These are phyloP conservation scores for Heterotis niloticus DNA, from an alignment of 2,113 vertebrate species.

Conservation along the genomic window DNA sequence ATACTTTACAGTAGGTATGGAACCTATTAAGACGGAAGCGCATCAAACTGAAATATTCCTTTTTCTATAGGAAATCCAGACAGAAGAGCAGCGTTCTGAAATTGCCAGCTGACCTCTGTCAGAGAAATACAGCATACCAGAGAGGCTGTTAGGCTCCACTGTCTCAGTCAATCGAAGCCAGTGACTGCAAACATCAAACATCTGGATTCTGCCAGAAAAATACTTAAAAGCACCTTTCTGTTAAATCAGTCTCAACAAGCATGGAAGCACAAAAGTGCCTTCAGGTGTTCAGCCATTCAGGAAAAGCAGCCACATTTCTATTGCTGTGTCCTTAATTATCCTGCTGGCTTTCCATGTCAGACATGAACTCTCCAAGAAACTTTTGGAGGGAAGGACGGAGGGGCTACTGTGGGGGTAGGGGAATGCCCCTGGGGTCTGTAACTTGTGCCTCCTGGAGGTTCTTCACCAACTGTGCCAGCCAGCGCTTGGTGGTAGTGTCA, in stretches of 20 bases:
- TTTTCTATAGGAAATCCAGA: background rate
- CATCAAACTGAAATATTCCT: background rate
- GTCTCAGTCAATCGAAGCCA: background rate
- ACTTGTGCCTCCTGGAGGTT: constrained; percentile 97
- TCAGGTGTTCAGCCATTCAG: background rate
- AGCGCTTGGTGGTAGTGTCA: constrained; percentile 97
- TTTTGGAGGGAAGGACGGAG: background rate
- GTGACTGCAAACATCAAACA: constrained; percentile 3
- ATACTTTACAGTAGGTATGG: constrained; percentile 22
- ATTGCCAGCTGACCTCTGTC: background rate
- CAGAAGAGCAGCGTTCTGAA: background rate
- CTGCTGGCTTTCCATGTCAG: background rate
- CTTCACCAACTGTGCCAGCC: constrained; percentile 96
- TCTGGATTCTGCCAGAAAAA: background rate
- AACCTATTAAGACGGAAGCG: background rate
- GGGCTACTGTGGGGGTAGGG: constrained; percentile 84
- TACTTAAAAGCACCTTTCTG: constrained; percentile 12
- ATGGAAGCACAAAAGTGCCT: background rate
- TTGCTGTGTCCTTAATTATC: background rate
- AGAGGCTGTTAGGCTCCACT: background rate
- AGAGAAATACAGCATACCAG: background rate
- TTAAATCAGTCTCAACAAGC: constrained; percentile 10
- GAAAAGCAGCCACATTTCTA: background rate
- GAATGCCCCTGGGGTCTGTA: constrained; percentile 90
- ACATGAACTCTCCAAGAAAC: background rate